Evolutionary conservation across 2,113 vertebrate species (phyloP), one percentile per base, ranked within the genome.

Genomic region (Gavia stellata): DNA sequence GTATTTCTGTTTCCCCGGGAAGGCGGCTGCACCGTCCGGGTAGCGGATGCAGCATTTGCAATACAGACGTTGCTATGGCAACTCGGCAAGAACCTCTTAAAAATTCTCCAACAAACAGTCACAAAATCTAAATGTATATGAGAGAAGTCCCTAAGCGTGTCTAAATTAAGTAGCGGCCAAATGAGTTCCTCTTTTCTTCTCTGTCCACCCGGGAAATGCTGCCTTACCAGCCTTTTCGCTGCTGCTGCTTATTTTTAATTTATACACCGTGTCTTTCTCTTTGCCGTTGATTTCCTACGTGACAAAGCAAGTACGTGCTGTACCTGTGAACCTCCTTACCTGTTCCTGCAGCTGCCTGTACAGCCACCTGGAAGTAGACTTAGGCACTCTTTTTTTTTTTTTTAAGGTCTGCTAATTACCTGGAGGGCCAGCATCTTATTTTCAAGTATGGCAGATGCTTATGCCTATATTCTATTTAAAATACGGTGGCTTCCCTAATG

Each of bases 401-500:
- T 6, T 10, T 14, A 7, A 28, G 8, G 5, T 20, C 17, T 55
- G 12, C 63, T 71, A 16, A 18, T 18, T 7, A 6, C 26, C 50
- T 12, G 16, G 14, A 29, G 31, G 53, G 20, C 15, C 63, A 55
- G 47, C 44, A 24, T 0, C 36, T 45, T 21, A 4, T 50, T 73
- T 52, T 29, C n/a, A 45, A 49, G 50, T 2, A 9, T 0, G 3
- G 58, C n/a, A 40, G 31, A 36, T 3, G 9, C 14, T 63, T 17
- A 10, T 11, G 23, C 45, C 40, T n/a, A 0, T 2, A 14, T 36
- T 29, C 15, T 20, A 55, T 50, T 26, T 17, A 17, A 44, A 21
- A 16, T 3, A 16, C 0, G 5, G 12, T 21, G 42, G 5, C 16
- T 12, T 28, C 25, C 36, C 52, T 34, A 3, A 2, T 0, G 14